Evolutionary conservation across 2,797 vertebrate species (phyloP).

Genomic region (Pseudochromis fuscus): DNA sequence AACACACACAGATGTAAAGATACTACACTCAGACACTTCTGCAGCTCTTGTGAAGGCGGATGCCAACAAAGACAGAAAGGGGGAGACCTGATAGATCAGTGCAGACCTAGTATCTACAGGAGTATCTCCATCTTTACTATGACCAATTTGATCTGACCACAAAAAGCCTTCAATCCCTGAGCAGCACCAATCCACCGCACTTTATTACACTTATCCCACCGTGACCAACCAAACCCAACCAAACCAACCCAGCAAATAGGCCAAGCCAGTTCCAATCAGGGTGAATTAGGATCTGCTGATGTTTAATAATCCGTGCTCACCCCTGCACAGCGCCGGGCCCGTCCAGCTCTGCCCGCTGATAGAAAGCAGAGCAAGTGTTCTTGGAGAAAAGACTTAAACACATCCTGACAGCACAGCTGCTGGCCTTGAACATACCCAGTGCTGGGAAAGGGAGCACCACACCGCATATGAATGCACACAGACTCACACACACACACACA

Average conservation of each 20-base stretch:
- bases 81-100: slow-evolving; percentile 32
- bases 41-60: slow-evolving; percentile 20
- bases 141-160: slow-evolving; percentile 69
- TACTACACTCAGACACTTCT: slow-evolving; percentile 5
- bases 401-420: slow-evolving; percentile 78
- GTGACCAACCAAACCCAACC: slow-evolving; percentile 64
- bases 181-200: slow-evolving; percentile 52
- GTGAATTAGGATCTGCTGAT: slow-evolving; percentile 69
- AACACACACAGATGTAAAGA: slow-evolving; percentile 50
- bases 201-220: slow-evolving; percentile 65
- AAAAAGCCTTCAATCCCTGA: slow-evolving; percentile 50
- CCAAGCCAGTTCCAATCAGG: slow-evolving; percentile 68
- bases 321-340: slow-evolving; percentile 47
- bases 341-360: slow-evolving; percentile 65
- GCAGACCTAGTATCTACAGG: slow-evolving; percentile 24
- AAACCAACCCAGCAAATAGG: slow-evolving; percentile 53
- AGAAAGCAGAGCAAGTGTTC: slow-evolving; percentile 77
- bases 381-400: slow-evolving; percentile 74
- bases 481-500: too few relatives aligned
- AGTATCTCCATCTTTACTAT: slow-evolving; percentile 60
- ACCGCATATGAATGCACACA: slow-evolving; percentile 46
- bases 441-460: slow-evolving; percentile 62
- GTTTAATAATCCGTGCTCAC: slow-evolving; percentile 72
- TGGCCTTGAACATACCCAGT: slow-evolving; percentile 72
- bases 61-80: slow-evolving; percentile 24